These are phyloP conservation scores for Phaenicophaeus curvirostris DNA, from an alignment of 2,797 vertebrate genomes.

Conservation along the genomic window DNA sequence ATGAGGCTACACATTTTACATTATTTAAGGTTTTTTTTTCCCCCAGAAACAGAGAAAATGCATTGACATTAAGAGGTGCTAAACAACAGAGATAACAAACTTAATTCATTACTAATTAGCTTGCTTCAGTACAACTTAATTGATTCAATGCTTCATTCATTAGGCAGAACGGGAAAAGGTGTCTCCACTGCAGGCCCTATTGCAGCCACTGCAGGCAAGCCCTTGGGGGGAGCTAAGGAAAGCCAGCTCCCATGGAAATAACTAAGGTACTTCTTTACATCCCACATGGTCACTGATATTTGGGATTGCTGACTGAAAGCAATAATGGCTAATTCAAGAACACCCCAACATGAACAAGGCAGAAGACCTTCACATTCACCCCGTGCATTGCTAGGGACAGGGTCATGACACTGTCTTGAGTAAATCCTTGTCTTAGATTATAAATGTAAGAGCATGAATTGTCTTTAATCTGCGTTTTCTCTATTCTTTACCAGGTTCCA, in stretches of 20 bases:
- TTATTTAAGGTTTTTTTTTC: neutral
- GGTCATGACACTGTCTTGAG: neutral
- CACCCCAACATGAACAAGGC: neutral
- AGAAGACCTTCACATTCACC: neutral
- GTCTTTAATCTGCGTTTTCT: neutral
- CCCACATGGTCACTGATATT: neutral
- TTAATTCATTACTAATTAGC: slow-evolving; percentile 35
- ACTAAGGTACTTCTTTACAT: neutral
- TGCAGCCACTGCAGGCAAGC: neutral
- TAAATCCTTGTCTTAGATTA: neutral
- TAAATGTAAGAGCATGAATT: neutral
- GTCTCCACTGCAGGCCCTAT: neutral
- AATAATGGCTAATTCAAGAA: neutral
- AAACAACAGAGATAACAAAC: slow-evolving; percentile 16
- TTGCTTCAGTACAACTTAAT: slow-evolving; percentile 14
- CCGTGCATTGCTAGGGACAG: neutral
- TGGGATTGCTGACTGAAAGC: neutral
- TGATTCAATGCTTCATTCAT: neutral
- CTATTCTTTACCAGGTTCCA: neutral
- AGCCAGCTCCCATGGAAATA: neutral
- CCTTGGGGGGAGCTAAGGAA: neutral
- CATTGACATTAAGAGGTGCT: neutral
- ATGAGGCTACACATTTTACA: neutral
- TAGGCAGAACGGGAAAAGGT: neutral
- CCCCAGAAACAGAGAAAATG: neutral